Evolutionary conservation across 2,113 vertebrate genomes (phyloP).

Genomic region (Chlorodrepanis virens): DNA sequence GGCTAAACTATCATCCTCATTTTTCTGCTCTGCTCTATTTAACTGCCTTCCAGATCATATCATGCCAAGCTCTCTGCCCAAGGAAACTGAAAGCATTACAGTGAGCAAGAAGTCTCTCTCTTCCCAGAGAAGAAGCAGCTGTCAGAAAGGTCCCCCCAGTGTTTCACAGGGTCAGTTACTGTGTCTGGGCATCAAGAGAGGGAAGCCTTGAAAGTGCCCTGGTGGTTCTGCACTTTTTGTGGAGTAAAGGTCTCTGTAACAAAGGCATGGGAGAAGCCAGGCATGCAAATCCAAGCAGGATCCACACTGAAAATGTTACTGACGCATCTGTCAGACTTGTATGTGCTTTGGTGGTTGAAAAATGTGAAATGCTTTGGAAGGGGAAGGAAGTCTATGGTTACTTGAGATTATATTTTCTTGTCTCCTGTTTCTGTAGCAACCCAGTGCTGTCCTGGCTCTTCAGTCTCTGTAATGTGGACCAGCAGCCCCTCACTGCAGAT

Average conservation of each 20-base stretch:
- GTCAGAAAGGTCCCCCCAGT: not conserved
- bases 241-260: conserved; percentile 80
- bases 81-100: not conserved
- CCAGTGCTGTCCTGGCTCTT: conserved; percentile 50
- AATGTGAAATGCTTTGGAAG: not conserved
- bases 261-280: conserved; percentile 76
- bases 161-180: conserved; percentile 61
- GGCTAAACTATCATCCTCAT: not conserved
- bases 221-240: conserved; percentile 76
- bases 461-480: conserved; percentile 67
- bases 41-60: not conserved
- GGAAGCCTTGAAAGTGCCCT: conserved; percentile 80
- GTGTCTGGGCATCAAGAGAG: conserved; percentile 67
- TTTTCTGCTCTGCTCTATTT: not conserved
- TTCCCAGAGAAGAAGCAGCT: not conserved
- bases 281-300: conserved; percentile 71
- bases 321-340: not conserved
- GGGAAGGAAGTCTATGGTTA: not conserved
- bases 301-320: conserved; percentile 79
- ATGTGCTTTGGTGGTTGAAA: not conserved
- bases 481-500: not conserved
- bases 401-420: not conserved
- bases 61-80: not conserved
- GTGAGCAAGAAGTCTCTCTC: not conserved
- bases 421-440: conserved; percentile 57